A percentile compares a stretch with the other conserved stretches of the same genome.
Evolutionary conservation across 1,140 invertebrate species (phyloP).

Genomic region (Ditylenchus dipsaci): DNA sequence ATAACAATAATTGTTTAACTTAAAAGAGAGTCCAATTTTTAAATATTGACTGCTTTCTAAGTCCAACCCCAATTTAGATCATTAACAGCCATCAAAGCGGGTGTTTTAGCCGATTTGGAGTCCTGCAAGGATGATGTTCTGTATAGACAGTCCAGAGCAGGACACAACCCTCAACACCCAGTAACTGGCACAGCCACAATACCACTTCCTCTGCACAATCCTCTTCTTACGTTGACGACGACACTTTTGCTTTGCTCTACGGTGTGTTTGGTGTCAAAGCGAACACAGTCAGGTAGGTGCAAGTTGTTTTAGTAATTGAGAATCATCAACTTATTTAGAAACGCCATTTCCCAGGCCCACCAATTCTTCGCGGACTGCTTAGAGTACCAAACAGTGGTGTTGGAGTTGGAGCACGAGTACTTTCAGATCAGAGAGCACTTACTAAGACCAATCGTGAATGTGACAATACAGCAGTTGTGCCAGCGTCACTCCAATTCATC

Average conservation of each 20-base stretch:
- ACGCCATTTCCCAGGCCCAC: slow-evolving; percentile 40
- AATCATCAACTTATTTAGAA: slow-evolving; percentile 23
- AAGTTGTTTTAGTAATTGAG: not conserved
- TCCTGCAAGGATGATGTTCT: slow-evolving; percentile 45
- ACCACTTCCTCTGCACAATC: not conserved
- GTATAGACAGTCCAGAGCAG: slow-evolving; percentile 35
- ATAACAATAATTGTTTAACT: no score
- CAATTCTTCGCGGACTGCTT: slow-evolving; percentile 40
- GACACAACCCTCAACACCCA: not conserved
- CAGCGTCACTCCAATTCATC: slow-evolving; percentile 42
- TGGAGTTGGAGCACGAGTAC: slow-evolving; percentile 46
- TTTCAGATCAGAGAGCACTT: slow-evolving; percentile 49
- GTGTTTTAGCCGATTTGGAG: slow-evolving; percentile 49
- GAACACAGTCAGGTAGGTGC: slow-evolving; percentile 41
- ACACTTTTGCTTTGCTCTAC: slow-evolving; percentile 53
- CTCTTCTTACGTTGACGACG: slow-evolving; percentile 43
- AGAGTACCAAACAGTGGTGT: slow-evolving; percentile 47
- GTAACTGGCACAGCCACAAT: not conserved
- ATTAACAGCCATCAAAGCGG: slow-evolving; percentile 53
- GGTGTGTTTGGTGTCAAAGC: slow-evolving; percentile 55
- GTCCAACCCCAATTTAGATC: slow-evolving; percentile 34
- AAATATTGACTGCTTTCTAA: no score
- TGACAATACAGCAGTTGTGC: slow-evolving; percentile 42
- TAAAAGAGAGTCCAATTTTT: no score
- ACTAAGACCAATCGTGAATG: slow-evolving; percentile 45